Percentiles rank a stretch among this genome's conserved stretches.
These are phyloP conservation scores for Carassius carassius DNA, from an alignment of 2,113 vertebrate genomes.

Conservation along the genomic window DNA sequence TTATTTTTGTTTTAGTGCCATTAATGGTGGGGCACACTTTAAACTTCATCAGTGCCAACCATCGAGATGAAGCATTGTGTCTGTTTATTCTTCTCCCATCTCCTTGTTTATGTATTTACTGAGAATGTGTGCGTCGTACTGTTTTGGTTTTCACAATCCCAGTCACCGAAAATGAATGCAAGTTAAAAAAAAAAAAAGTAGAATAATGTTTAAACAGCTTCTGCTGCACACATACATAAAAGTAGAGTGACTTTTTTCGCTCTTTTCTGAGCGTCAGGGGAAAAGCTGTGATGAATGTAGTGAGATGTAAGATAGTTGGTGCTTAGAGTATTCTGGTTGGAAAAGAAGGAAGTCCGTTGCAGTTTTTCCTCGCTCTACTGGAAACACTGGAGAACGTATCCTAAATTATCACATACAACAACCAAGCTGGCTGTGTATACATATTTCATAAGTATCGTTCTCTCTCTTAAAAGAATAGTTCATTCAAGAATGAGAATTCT, in stretches of 20 bases:
- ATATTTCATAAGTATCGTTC: slow-evolving; percentile 54
- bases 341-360: slow-evolving; percentile 55
- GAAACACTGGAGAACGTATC: slow-evolving; percentile 27
- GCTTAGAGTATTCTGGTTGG: slow-evolving; percentile 3
- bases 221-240: slow-evolving; percentile 66
- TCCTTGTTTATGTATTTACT: slow-evolving; percentile 28
- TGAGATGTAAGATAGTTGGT: slow-evolving; percentile 52
- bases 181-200: slow-evolving; percentile 62
- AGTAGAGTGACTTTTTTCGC: slow-evolving; percentile 63
- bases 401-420: slow-evolving; percentile 53
- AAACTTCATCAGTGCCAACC: slow-evolving; percentile 61
- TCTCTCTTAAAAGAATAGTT: slow-evolving; percentile 25
- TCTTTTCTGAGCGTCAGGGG: slow-evolving; percentile 63
- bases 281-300: slow-evolving; percentile 67
- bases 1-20: slow-evolving; percentile 76
- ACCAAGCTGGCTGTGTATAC: slow-evolving; percentile 15
- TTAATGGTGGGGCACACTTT: slow-evolving; percentile 70
- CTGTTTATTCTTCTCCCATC: slow-evolving; percentile 41
- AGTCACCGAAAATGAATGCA: slow-evolving; percentile 60
- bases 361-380: neutral
- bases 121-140: slow-evolving; percentile 36
- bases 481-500: neutral
- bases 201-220: slow-evolving; percentile 63
- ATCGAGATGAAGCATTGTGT: slow-evolving; percentile 24
- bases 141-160: slow-evolving; percentile 53